Evolutionary conservation across 2,113 vertebrate genomes (phyloP).

Genomic region (Camelus dromedarius): DNA sequence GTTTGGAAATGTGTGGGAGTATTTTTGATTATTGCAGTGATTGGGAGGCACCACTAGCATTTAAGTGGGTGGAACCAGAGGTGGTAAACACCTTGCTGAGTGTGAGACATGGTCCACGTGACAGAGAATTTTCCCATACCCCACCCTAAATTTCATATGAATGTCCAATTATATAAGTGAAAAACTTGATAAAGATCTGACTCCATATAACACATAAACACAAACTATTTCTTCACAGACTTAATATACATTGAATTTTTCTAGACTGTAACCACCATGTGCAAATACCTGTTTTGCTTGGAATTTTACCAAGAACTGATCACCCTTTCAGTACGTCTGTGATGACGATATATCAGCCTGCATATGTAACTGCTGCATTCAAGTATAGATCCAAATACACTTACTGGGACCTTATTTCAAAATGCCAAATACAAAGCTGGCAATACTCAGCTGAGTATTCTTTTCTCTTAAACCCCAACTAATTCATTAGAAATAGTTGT

Average conservation of each 20-base stretch:
- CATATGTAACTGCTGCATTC: neutral
- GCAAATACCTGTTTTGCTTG: neutral
- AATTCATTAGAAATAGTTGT: neutral
- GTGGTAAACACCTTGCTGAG: neutral
- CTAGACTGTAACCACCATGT: neutral
- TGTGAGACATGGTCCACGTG: neutral
- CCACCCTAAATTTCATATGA: neutral
- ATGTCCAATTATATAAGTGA: neutral
- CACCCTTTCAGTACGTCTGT: neutral
- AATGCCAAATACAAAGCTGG: neutral
- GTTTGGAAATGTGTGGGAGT: neutral
- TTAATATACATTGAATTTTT: neutral
- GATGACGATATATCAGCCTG: neutral
- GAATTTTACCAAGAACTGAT: slow-evolving; percentile 4
- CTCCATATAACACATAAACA: neutral
- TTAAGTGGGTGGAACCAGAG: neutral
- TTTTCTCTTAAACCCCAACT: neutral
- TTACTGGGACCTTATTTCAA: neutral
- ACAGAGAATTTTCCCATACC: neutral
- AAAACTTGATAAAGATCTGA: neutral
- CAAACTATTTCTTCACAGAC: neutral
- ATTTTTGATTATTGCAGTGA: neutral
- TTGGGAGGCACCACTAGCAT: neutral
- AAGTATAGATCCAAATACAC: neutral
- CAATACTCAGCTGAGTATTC: neutral